A percentile compares a stretch with the other conserved stretches of the same genome.
Conservation (phyloP, 1,140 invertebrate genomes). For the Diorhabda carinulata region DNA sequence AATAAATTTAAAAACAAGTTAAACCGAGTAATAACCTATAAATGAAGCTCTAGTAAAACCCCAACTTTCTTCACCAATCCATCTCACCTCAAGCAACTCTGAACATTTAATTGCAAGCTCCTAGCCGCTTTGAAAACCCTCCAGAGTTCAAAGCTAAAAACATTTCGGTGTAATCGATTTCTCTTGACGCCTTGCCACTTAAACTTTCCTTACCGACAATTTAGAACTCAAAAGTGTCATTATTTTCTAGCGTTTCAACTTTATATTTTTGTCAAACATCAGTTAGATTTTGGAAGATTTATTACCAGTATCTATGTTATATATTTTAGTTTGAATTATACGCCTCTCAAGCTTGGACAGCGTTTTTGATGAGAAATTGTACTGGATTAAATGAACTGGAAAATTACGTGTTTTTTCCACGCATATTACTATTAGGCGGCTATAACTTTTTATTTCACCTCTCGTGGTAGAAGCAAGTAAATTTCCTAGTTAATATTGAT, state of each 20-base stretch:
- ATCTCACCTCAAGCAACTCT: constrained; percentile 20
- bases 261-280: constrained; percentile 11
- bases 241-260: constrained; percentile 16
- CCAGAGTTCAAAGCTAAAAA: constrained; percentile 40
- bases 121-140: constrained; percentile 31
- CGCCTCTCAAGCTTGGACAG: too few relatives aligned
- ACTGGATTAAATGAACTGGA: too few relatives aligned
- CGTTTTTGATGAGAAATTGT: too few relatives aligned
- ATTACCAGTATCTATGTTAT: too few relatives aligned
- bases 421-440: too few relatives aligned
- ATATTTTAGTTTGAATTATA: too few relatives aligned
- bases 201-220: constrained; percentile 23
- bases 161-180: constrained; percentile 40
- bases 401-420: too few relatives aligned
- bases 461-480: too few relatives aligned
- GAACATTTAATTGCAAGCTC: constrained; percentile 36
- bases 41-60: not conserved
- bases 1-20: not conserved
- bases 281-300: too few relatives aligned
- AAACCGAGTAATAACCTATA: constrained; percentile 7
- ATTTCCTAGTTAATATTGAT: too few relatives aligned
- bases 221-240: constrained; percentile 20
- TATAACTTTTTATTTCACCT: too few relatives aligned
- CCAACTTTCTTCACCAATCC: constrained; percentile 10
- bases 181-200: constrained; percentile 37